Base-by-base conservation (phyloP, 2,797 vertebrate species). In the Danio aesculapii region DNA sequence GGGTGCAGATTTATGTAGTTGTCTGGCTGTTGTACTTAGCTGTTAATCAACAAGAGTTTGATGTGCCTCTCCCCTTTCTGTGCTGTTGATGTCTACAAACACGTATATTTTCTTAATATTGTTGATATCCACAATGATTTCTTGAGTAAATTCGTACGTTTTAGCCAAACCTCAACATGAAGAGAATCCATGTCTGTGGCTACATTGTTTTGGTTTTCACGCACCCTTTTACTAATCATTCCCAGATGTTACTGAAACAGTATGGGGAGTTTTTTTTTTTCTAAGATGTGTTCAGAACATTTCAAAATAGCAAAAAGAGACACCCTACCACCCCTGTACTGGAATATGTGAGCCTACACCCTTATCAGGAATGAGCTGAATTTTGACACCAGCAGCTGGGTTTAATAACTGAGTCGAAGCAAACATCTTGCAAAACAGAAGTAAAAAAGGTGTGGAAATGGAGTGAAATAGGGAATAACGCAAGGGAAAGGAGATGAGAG, bases 1-100 rank as follows among this genome's bases (percentile, higher is more conserved):
- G 39, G 83, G 71, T 88, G 75, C 68, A 90, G 90, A 93, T 94
- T 93, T 89, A 93, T 86, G 85, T 82, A 74, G 46, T 2, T 79
- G 77, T 75, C n/a, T 53, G 84, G 86, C 87, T 84, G 75, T 6
- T 77, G 88, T 84, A 85, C 81, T 72, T 75, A 39, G 86, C 87
- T 14, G 81, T 91, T 86, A 81, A 91, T 91, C 88, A 90, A 82
- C 82, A 61, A 72, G 84, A 81, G 84, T 88, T 82, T 87, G 85
- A 89, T 84, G 79, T 84, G 77, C 88, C 87, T 88, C 83, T 74
- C 87, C 84, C 82, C 87, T 13, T 19, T 58, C 46, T 16, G 6
- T 41, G 46, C 21, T 63, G 21, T 78, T 75, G 46, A 76, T 5
- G 14, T 50, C 70, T 62, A 17, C 50, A 19, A 43, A 16, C 16